Conservation (phyloP, 2,113 vertebrate genomes). For the Enhydra lutris region DNA sequence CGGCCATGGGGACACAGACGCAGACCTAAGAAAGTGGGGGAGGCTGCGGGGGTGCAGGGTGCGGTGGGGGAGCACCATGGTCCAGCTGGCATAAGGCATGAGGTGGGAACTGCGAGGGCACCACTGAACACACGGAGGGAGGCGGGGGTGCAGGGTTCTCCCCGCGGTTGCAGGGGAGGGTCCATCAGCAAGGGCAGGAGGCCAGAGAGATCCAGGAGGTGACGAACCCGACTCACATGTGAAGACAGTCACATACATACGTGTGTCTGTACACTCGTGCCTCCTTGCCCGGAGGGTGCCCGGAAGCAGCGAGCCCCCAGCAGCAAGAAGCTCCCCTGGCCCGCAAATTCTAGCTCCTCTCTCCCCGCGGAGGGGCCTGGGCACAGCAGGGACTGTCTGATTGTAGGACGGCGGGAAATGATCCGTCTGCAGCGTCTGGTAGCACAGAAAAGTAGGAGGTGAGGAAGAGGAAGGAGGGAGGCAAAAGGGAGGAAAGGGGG, state of each 20-base stretch:
- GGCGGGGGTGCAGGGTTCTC: not conserved
- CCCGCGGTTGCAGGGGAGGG: not conserved
- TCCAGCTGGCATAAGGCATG: not conserved
- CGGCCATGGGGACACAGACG: not conserved
- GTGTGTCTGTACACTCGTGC: not conserved
- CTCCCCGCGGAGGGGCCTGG: rapidly evolving
- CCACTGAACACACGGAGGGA: not conserved
- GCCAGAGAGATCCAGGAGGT: rapidly evolving
- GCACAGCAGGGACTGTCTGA: not conserved
- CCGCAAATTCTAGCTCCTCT: not conserved
- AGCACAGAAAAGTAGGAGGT: not conserved
- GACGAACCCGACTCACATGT: too few species aligned
- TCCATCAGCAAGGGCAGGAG: not conserved
- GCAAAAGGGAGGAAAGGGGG: not conserved
- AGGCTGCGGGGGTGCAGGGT: not conserved
- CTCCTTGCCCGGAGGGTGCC: not conserved
- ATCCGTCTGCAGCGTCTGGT: not conserved
- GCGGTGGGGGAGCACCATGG: not conserved
- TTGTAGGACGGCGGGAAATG: not conserved
- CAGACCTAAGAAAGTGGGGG: rapidly evolving
- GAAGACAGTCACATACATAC: too few species aligned
- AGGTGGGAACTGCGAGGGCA: not conserved
- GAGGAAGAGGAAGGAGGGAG: not conserved
- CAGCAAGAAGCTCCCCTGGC: rapidly evolving
- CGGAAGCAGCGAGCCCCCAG: rapidly evolving